phyloP scores from a whole-genome alignment of 2,888 invertebrate genomes.

The Coleophora deauratella region DNA sequence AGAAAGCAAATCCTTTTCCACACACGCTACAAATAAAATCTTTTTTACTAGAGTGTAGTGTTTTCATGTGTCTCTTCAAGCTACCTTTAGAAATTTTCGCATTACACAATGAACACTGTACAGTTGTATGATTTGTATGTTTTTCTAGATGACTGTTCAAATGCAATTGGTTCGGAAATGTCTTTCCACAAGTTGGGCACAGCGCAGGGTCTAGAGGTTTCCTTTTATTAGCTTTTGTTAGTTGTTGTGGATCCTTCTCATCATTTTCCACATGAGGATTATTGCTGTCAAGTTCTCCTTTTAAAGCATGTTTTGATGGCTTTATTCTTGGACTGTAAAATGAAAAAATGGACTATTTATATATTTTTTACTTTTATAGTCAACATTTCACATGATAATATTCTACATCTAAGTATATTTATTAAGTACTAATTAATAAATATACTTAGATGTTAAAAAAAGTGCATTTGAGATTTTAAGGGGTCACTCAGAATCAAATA shows the following conservation, averaged over 20 bases:
- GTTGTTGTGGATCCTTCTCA: neutral
- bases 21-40: constrained; percentile 52
- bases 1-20: constrained; percentile 45
- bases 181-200: constrained; percentile 54
- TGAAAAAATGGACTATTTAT: too few relatives aligned
- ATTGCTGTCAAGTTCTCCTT: neutral
- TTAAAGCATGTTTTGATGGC: neutral
- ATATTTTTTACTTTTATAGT: too few relatives aligned
- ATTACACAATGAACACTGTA: constrained; percentile 43
- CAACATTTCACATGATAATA: too few relatives aligned
- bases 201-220: constrained; percentile 17
- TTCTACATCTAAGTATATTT: too few relatives aligned
- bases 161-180: constrained; percentile 38
- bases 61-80: constrained; percentile 46
- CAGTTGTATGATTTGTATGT: constrained; percentile 36
- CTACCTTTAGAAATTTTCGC: constrained; percentile 40
- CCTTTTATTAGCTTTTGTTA: neutral
- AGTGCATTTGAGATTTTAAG: too few relatives aligned
- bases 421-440: too few relatives aligned
- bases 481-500: too few relatives aligned
- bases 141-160: constrained; percentile 40
- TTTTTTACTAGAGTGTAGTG: constrained; percentile 38
- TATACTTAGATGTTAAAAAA: too few relatives aligned
- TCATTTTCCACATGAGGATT: neutral
- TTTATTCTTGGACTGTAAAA: too few relatives aligned